Conservation (phyloP, 2,797 vertebrate species). For the Thunnus albacares region DNA sequence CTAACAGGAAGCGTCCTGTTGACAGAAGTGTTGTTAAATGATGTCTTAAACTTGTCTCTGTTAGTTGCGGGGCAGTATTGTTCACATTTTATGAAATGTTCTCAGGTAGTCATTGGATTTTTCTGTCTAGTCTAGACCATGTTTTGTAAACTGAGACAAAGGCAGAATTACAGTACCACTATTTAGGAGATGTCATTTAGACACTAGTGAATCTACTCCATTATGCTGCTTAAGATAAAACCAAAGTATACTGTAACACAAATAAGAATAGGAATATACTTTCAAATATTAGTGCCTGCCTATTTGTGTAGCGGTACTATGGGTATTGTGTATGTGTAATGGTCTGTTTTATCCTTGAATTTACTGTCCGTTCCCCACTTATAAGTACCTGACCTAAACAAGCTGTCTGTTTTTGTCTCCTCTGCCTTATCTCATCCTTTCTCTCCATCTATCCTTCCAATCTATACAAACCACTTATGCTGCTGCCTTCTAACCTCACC, state of each 20-base stretch:
- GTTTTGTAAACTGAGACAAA: constrained; percentile 25
- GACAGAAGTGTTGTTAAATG: constrained; percentile 69
- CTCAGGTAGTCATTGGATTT: constrained; percentile 42
- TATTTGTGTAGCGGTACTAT: not conserved
- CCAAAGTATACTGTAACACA: not conserved
- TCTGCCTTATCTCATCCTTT: constrained; percentile 29
- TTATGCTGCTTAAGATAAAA: not conserved
- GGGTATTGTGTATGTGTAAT: constrained; percentile 8
- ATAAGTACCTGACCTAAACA: constrained; percentile 5
- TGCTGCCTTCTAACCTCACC: constrained; percentile 31
- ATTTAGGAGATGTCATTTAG: constrained; percentile 30
- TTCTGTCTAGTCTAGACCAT: constrained; percentile 7
- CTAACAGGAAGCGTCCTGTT: constrained; percentile 68
- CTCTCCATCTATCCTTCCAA: constrained; percentile 7
- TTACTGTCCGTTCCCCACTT: not conserved
- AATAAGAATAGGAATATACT: not conserved
- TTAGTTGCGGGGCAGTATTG: constrained; percentile 50
- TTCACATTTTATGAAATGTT: constrained; percentile 67
- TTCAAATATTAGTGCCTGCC: too few species aligned
- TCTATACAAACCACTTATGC: constrained; percentile 43
- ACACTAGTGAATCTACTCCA: constrained; percentile 14
- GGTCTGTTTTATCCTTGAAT: constrained; percentile 31
- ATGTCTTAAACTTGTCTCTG: constrained; percentile 61
- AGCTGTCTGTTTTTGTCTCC: constrained; percentile 9
- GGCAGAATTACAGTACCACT: not conserved